Conservation (phyloP, 2,113 vertebrate species). For the Notarius quadriscutis region DNA sequence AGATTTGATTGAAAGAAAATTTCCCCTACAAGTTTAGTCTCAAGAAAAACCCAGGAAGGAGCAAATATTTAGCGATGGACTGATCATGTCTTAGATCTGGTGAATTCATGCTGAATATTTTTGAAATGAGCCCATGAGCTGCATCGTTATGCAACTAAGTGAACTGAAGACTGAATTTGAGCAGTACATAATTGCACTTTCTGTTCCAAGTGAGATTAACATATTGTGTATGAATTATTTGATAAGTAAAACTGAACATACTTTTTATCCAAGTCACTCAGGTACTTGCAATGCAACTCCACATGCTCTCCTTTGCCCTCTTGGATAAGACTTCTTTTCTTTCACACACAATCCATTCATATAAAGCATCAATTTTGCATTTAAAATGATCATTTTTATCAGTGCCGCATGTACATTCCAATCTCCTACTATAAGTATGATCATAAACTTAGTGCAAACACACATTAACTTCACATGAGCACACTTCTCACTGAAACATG, state of each 20-base stretch:
- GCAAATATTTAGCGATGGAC: too few species aligned
- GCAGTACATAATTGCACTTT: neutral
- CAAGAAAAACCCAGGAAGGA: too few species aligned
- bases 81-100: too few species aligned
- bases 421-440: neutral
- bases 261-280: too few species aligned
- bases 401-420: neutral
- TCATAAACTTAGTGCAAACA: neutral
- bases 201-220: too few species aligned
- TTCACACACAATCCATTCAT: neutral
- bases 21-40: neutral
- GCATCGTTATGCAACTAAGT: too few species aligned
- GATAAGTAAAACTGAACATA: too few species aligned
- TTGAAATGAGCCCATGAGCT: neutral
- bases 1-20: neutral
- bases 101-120: too few species aligned
- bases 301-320: neutral
- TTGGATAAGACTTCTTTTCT: neutral
- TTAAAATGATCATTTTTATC: neutral
- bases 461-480: neutral
- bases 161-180: too few species aligned
- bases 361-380: neutral
- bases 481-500: too few species aligned
- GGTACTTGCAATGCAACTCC: neutral
- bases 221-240: neutral